Conservation (phyloP, 2,113 vertebrate genomes). For the Nansenia antarctica region DNA sequence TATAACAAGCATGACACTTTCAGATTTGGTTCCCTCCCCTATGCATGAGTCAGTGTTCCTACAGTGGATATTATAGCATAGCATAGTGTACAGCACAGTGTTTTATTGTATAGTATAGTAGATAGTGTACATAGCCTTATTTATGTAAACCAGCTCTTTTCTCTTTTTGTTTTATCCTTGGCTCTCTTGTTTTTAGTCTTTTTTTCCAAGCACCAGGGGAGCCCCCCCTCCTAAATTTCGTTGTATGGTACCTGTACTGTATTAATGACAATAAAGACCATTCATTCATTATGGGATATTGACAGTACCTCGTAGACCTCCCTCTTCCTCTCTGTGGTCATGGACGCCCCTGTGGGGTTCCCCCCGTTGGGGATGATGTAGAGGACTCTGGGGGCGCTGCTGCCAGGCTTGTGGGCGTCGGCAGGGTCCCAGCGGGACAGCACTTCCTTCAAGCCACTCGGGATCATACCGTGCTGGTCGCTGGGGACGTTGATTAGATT, state of each 20-base stretch:
- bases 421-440: conserved; percentile 84
- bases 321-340: conserved; percentile 83
- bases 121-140: no score
- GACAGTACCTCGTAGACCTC: conserved; percentile 87
- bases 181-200: no score
- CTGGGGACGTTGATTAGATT: conserved; percentile 86
- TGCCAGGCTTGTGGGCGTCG: conserved; percentile 70
- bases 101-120: no score
- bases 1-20: not conserved
- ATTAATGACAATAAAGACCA: no score
- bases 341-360: conserved; percentile 90
- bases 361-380: conserved; percentile 94
- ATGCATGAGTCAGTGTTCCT: not conserved
- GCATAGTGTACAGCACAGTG: no score
- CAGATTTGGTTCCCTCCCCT: not conserved
- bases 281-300: no score
- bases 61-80: not conserved
- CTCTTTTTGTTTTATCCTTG: no score
- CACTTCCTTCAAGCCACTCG: conserved; percentile 78
- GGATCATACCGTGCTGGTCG: conserved; percentile 89
- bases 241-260: no score
- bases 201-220: no score
- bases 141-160: no score
- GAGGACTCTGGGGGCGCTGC: conserved; percentile 80
- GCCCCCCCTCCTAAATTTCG: no score